Evolutionary conservation across 1,140 invertebrate species (phyloP), one percentile per base, ranked within the genome.

Genomic region (Drosophila burlai): DNA sequence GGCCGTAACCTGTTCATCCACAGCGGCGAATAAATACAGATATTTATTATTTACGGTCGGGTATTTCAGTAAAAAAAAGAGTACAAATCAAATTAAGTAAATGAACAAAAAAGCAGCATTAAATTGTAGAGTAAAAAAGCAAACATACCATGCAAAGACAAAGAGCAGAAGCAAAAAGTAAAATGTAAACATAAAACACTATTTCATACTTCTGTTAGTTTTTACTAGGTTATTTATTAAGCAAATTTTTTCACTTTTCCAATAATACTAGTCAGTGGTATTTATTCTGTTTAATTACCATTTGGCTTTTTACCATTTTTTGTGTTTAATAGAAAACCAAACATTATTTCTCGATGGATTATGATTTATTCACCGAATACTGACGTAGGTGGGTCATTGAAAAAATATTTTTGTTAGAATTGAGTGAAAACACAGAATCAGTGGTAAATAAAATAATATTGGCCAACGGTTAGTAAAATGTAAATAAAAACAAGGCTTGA

Each of bases 1-100:
- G 26, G 98, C 98, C 29, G 96, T 97, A 50, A 99, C 98, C 98
- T 99, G 93, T 78, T 57, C 46, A 54, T 55, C 45, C 63, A 47
- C 36, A 47, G 59, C 60, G 68, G 57, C 59, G 57, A 62, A 26
- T 68, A 68, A 67, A 67, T 24, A 31, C 31, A 71, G 15, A 68
- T 68, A 57, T 68, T 71, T 57, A 71, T 71, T 68, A 71, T 68
- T 71, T 9, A 68, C 21, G 31, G 24, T 71, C 63, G 24, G 36
- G 15, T 9, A 67, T 36, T 43, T 24, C 43, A 16, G 15, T 36
- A 24, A 50, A 43, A 18, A 52, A 52, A 34, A 10, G 7, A 18
- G n/a, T 18, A 52, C 34, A 61, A 60, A 24, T 36, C 18, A 38
- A 57, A 38, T 43, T 31, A 61, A 38, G 38, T 34, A 73, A 72